Conservation (phyloP, 92 coral and sea anemone genomes). For the Palythoa heliodiscus region DNA sequence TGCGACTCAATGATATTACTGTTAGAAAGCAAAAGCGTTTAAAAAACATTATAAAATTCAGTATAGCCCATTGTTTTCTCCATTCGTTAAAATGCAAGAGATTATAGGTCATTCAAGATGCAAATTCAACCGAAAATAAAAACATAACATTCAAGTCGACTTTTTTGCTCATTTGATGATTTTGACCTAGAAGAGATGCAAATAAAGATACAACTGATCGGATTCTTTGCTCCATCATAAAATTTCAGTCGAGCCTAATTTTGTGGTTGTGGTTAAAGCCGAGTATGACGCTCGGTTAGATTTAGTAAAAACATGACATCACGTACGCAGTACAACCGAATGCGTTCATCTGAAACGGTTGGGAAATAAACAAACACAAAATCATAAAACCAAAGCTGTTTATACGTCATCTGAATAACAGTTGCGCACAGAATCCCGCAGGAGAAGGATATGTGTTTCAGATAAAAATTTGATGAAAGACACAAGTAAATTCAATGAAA, state of each 20-base stretch:
- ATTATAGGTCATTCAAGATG: neutral
- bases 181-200: neutral
- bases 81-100: neutral
- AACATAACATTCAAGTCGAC: neutral
- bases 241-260: neutral
- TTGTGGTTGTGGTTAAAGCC: neutral
- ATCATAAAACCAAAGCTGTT: neutral
- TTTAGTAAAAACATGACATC: neutral
- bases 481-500: neutral
- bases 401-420: slow-evolving; percentile 1
- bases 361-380: neutral
- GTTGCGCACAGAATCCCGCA: neutral
- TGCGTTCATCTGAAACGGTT: slow-evolving; percentile 26
- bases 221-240: neutral
- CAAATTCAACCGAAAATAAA: neutral
- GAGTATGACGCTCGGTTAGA: neutral
- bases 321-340: slow-evolving; percentile 8
- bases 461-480: neutral
- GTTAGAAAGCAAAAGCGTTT: too few relatives aligned
- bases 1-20: neutral
- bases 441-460: neutral
- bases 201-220: neutral
- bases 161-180: neutral
- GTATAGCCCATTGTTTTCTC: too few relatives aligned
- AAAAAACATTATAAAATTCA: too few relatives aligned